These are phyloP conservation scores for Myotis daubentonii DNA, from an alignment of 2,797 vertebrate genomes.

Conservation along the genomic window DNA sequence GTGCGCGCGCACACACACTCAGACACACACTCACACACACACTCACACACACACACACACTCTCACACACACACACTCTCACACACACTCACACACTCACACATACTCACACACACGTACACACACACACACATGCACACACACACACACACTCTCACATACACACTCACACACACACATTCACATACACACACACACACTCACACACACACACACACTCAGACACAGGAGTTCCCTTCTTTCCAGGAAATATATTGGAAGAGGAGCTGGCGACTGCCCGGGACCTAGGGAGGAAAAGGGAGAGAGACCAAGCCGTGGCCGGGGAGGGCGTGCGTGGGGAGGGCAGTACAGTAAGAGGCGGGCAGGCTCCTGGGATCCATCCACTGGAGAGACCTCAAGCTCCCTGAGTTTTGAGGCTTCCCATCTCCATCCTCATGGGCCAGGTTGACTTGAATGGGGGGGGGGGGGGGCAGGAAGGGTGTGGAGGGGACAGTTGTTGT, in stretches of 20 bases:
- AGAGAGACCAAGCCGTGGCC: not conserved
- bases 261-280: not conserved
- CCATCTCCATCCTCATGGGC: not conserved
- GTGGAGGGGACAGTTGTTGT: not conserved
- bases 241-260: constrained; percentile 19
- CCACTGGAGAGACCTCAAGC: not conserved
- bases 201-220: no score
- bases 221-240: not conserved
- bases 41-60: not conserved
- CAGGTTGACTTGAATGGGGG: not conserved
- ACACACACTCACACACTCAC: no score
- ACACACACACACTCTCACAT: no score
- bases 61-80: no score
- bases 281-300: not conserved
- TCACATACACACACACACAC: no score
- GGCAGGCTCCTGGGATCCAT: not conserved
- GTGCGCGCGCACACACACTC: no score
- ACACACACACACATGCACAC: not conserved
- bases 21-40: no score
- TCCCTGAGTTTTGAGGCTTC: not conserved
- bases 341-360: rapidly evolving
- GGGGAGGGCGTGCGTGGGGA: not conserved
- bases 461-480: no score
- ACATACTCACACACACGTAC: no score
- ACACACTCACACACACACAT: no score